Percentiles rank a stretch among this genome's conserved stretches.
These are phyloP conservation scores for Geopemphigus sp. DNA, from an alignment of 1,140 invertebrate genomes.

Conservation along the genomic window DNA sequence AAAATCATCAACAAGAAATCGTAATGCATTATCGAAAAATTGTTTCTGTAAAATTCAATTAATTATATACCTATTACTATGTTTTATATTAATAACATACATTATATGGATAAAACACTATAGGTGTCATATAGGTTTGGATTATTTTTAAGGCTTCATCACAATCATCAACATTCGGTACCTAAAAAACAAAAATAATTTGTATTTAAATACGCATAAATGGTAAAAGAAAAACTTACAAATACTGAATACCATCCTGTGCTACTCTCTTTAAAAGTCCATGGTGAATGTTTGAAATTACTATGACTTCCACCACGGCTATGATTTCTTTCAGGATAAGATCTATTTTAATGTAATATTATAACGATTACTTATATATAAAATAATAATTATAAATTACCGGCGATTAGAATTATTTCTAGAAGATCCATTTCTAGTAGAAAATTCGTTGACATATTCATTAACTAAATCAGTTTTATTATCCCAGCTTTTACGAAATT, in stretches of 20 bases:
- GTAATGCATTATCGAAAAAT: constrained; percentile 25
- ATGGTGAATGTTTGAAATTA: constrained; percentile 7
- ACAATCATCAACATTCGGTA: constrained; percentile 36
- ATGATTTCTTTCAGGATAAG: constrained; percentile 32
- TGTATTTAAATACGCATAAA: not conserved
- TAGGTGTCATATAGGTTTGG: constrained; percentile 30
- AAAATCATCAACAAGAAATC: constrained; percentile 43
- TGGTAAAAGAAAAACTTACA: constrained; percentile 27
- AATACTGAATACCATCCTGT: constrained; percentile 40
- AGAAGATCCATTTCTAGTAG: not conserved
- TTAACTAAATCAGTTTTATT: not conserved
- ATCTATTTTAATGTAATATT: not conserved
- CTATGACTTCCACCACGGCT: not conserved
- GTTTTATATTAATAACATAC: not conserved
- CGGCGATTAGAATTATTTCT: constrained; percentile 7
- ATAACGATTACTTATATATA: not conserved
- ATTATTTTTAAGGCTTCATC: constrained; percentile 47
- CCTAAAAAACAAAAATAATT: constrained; percentile 14
- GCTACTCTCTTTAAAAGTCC: constrained; percentile 29
- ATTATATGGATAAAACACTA: constrained; percentile 25
- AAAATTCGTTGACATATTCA: not conserved
- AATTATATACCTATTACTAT: not conserved
- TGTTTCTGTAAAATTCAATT: constrained; percentile 34
- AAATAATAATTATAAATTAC: not conserved
- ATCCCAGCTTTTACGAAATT: not conserved